Evolutionary conservation across 2,888 invertebrate species (phyloP).

Genomic region (Sicus ferrugineus): DNA sequence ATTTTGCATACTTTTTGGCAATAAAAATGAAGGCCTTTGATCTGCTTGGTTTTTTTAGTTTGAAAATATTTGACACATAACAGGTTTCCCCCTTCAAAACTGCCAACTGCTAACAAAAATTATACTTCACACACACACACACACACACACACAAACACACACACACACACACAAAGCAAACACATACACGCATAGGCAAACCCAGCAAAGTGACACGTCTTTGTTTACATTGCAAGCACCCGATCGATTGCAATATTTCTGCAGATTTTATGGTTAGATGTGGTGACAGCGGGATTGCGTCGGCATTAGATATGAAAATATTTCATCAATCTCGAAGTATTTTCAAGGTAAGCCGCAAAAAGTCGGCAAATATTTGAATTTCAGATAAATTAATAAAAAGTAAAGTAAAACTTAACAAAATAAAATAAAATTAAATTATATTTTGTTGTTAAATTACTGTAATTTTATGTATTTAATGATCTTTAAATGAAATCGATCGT

Average conservation of each 20-base stretch:
- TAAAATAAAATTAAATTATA: no score
- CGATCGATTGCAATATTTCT: not conserved
- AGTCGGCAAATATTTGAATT: no score
- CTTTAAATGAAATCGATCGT: no score
- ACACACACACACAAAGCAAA: not conserved
- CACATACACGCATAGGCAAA: not conserved
- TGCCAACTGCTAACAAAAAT: not conserved
- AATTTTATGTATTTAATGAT: no score
- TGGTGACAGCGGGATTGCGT: no score
- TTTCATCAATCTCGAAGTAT: no score
- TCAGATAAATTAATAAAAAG: no score
- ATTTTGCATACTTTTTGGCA: conserved; percentile 9
- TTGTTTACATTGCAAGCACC: not conserved
- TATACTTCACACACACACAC: conserved; percentile 3
- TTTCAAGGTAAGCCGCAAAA: no score
- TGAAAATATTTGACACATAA: not conserved
- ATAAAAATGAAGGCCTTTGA: not conserved
- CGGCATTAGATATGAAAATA: no score
- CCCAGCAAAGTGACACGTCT: not conserved
- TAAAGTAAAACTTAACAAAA: no score
- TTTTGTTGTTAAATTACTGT: no score
- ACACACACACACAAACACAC: not conserved
- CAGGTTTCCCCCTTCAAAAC: not conserved
- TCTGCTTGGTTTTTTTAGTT: not conserved
- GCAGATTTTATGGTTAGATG: no score